These are phyloP conservation scores for Argopecten irradians DNA, from an alignment of 1,140 invertebrate genomes.

Conservation along the genomic window DNA sequence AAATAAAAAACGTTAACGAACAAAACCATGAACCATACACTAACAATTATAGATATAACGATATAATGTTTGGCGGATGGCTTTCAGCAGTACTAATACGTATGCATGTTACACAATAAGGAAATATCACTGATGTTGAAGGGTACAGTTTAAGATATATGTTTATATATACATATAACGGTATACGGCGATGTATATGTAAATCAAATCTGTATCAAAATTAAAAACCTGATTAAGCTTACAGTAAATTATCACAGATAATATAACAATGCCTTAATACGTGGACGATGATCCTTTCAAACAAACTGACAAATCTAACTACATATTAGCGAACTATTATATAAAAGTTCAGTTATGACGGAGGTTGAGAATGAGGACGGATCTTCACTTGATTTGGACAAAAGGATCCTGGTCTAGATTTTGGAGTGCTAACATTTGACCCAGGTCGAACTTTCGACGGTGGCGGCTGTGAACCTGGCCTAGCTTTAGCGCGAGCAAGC, in stretches of 20 bases:
- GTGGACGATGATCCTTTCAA: background rate
- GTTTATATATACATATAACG: background rate
- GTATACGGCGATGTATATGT: background rate
- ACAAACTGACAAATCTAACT: background rate
- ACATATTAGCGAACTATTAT: background rate
- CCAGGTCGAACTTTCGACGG: background rate
- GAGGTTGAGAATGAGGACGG: conserved; percentile 5
- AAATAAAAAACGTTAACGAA: background rate
- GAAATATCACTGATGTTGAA: background rate
- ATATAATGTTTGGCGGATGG: background rate
- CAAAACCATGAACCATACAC: background rate
- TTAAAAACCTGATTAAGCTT: background rate
- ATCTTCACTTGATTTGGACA: background rate
- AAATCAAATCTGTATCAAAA: background rate
- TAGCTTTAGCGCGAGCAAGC: conserved; percentile 66
- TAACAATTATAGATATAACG: background rate
- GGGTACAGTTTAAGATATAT: no score
- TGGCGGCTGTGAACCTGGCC: background rate
- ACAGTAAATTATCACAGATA: background rate
- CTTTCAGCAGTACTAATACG: background rate
- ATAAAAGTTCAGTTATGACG: background rate
- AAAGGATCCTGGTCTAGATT: background rate
- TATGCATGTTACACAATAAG: no score
- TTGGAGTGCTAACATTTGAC: background rate
- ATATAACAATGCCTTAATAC: background rate